Conservation (phyloP, 2,888 invertebrate genomes). For the Phengaris arion region DNA sequence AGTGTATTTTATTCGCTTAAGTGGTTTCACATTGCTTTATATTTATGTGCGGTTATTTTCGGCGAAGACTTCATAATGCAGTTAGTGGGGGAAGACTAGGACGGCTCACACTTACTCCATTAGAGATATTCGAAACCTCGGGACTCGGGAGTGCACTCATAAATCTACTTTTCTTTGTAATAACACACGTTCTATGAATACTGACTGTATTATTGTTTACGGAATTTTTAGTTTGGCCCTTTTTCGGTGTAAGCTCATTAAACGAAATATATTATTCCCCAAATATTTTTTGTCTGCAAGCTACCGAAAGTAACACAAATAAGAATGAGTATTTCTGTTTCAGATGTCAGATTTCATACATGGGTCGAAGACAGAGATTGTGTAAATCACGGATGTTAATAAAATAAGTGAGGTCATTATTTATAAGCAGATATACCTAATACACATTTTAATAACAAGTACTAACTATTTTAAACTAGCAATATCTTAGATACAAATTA, state of each 20-base stretch:
- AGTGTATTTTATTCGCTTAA: slow-evolving; percentile 80
- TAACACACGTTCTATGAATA: slow-evolving; percentile 65
- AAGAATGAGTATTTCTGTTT: neutral
- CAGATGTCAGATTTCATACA: neutral
- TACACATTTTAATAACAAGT: too few species aligned
- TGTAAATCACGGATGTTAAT: too few species aligned
- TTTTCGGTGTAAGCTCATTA: slow-evolving; percentile 1
- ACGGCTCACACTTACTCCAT: slow-evolving; percentile 77
- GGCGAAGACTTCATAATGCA: slow-evolving; percentile 77
- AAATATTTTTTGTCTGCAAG: neutral
- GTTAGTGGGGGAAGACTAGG: slow-evolving; percentile 78
- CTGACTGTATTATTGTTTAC: slow-evolving; percentile 43
- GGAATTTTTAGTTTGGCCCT: slow-evolving; percentile 25
- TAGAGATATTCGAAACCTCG: slow-evolving; percentile 77
- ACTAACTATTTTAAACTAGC: too few species aligned
- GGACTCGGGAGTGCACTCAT: slow-evolving; percentile 76
- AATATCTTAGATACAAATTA: too few species aligned
- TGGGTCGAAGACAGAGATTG: neutral
- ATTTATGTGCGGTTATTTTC: slow-evolving; percentile 79
- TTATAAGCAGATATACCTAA: too few species aligned
- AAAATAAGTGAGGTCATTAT: too few species aligned
- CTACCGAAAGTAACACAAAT: neutral
- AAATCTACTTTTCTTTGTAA: slow-evolving; percentile 75
- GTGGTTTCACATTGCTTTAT: slow-evolving; percentile 80
- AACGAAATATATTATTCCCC: slow-evolving; percentile 8